phyloP scores from a whole-genome alignment of 2,797 vertebrate species.

The Lagocephalus sceleratus region DNA sequence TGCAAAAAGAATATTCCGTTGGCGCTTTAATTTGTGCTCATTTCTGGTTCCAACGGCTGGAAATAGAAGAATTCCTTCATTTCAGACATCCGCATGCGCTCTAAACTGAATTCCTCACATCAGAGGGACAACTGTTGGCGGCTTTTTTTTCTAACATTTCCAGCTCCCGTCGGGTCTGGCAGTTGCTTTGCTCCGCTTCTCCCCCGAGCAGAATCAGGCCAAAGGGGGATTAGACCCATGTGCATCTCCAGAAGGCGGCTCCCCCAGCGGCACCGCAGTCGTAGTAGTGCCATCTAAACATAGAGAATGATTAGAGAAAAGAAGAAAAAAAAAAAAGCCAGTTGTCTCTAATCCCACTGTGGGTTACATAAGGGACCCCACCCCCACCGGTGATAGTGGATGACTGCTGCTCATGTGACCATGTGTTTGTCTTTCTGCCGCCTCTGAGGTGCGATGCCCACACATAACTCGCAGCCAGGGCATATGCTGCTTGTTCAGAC shows the following conservation, averaged over 20 bases:
- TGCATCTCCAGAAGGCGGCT: constrained; percentile 53
- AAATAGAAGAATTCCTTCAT: not conserved
- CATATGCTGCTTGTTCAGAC: constrained; percentile 39
- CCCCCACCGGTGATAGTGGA: constrained; percentile 36
- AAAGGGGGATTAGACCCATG: constrained; percentile 63
- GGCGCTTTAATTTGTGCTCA: no score
- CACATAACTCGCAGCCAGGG: constrained; percentile 17
- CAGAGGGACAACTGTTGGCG: constrained; percentile 6
- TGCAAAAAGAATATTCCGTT: no score
- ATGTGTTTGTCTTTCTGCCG: constrained; percentile 44
- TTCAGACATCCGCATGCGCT: not conserved
- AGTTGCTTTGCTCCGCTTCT: constrained; percentile 29
- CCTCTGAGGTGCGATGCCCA: constrained; percentile 45
- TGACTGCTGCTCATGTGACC: constrained; percentile 43
- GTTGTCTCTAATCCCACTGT: constrained; percentile 56
- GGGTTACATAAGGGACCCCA: constrained; percentile 58
- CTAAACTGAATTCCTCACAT: constrained; percentile 23
- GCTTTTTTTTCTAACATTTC: constrained; percentile 18
- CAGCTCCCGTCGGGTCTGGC: constrained; percentile 37
- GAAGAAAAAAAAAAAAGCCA: constrained; percentile 63
- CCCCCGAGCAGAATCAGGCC: constrained; percentile 56
- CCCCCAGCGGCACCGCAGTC: constrained; percentile 25
- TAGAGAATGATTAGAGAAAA: constrained; percentile 54
- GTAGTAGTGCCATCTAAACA: constrained; percentile 47
- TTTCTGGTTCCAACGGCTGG: no score